phyloP scores from a whole-genome alignment of 1,140 invertebrate species.

The Drosophila chauvacae region DNA sequence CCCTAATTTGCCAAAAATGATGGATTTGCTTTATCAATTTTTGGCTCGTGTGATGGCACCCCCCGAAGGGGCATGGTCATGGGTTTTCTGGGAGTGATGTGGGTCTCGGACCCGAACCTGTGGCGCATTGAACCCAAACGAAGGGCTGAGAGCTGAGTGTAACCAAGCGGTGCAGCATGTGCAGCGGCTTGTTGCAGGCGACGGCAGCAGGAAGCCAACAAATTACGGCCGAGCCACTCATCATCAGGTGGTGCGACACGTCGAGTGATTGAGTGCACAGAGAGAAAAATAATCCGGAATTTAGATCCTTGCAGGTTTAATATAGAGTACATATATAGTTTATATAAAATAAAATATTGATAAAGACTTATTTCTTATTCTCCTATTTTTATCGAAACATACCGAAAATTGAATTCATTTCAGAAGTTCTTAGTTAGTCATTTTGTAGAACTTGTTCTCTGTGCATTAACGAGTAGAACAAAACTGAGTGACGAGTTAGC shows the following conservation, averaged over 20 bases:
- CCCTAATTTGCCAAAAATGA: slow-evolving; percentile 68
- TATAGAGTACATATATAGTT: not conserved
- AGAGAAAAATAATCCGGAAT: not conserved
- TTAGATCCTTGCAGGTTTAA: not conserved
- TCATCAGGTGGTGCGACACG: slow-evolving; percentile 77
- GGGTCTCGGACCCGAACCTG: slow-evolving; percentile 22
- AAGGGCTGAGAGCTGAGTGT: slow-evolving; percentile 29
- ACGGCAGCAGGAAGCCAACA: slow-evolving; percentile 62
- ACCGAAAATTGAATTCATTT: not conserved
- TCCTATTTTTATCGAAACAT: not conserved
- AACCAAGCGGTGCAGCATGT: slow-evolving; percentile 79
- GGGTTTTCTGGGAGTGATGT: slow-evolving; percentile 15
- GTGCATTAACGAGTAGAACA: slow-evolving; percentile 36
- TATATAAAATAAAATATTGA: not conserved
- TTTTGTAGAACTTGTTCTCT: not conserved
- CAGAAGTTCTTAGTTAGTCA: not conserved
- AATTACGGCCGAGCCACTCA: slow-evolving; percentile 67
- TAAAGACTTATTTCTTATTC: not conserved
- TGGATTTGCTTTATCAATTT: slow-evolving; percentile 70
- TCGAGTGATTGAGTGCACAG: slow-evolving; percentile 62
- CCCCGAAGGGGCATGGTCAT: slow-evolving; percentile 10
- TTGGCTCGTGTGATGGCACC: slow-evolving; percentile 37
- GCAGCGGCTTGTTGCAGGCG: slow-evolving; percentile 81
- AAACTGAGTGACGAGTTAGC: slow-evolving; percentile 37
- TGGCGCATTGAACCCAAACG: slow-evolving; percentile 75